phyloP scores from a whole-genome alignment of 92 coral and sea anemone genomes.

The Porites rus region DNA sequence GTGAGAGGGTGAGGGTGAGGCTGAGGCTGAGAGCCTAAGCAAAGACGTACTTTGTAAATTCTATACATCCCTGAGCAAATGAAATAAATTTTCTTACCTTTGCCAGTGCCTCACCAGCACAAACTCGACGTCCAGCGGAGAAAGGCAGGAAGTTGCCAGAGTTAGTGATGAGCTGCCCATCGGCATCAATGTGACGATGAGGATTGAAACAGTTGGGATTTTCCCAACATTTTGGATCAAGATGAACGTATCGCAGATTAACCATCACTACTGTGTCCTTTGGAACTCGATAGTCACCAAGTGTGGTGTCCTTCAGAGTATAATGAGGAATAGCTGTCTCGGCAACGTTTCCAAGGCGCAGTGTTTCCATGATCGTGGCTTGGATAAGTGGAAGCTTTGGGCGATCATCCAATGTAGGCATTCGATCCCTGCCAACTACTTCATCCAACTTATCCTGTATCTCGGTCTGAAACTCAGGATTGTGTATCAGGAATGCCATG shows the following conservation, averaged over 20 bases:
- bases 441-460: conserved; percentile 54
- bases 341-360: conserved; percentile 44
- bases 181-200: conserved; percentile 46
- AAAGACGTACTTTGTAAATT: too few relatives aligned
- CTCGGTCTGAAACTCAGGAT: conserved; percentile 55
- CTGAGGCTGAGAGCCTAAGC: too few relatives aligned
- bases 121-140: conserved; percentile 82
- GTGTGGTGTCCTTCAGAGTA: conserved; percentile 44
- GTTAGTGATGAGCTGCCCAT: conserved; percentile 49
- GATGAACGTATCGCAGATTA: conserved; percentile 28
- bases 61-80: background rate
- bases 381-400: conserved; percentile 35
- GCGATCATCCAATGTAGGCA: conserved; percentile 40
- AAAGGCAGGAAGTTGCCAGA: conserved; percentile 76
- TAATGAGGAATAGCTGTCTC: conserved; percentile 38
- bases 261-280: conserved; percentile 37
- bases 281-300: conserved; percentile 42
- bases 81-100: conserved; percentile 26
- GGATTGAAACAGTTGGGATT: conserved; percentile 39
- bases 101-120: conserved; percentile 71
- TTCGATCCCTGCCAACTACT: conserved; percentile 48
- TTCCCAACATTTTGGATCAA: conserved; percentile 51
- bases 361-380: conserved; percentile 44
- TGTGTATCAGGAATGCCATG: conserved; percentile 64
- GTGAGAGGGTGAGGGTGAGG: too few relatives aligned